phyloP scores from a whole-genome alignment of 30 jellyfish, hydroid and myxozoan species.

The Turritopsis dohrnii region DNA sequence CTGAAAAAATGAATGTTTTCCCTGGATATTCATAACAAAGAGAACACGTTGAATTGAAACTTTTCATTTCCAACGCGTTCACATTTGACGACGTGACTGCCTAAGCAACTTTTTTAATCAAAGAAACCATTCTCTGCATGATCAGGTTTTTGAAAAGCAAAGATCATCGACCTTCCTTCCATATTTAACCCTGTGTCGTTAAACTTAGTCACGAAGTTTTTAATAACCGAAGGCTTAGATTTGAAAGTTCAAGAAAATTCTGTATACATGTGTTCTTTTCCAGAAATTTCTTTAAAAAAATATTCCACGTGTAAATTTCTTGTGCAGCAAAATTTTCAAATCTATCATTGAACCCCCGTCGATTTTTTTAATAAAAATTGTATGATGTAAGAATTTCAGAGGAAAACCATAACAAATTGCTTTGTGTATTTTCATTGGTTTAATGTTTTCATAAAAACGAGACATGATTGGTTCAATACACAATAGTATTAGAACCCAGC shows the following conservation, averaged over 20 bases:
- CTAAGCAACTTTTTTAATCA: neutral
- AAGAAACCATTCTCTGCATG: neutral
- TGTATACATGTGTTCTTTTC: neutral
- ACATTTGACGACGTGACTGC: neutral
- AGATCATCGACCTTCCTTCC: neutral
- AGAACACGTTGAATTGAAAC: neutral
- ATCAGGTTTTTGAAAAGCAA: neutral
- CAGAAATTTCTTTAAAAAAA: neutral
- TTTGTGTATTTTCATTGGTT: neutral
- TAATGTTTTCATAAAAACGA: neutral
- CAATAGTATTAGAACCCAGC: conserved; percentile 39
- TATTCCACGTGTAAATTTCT: neutral
- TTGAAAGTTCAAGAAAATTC: neutral
- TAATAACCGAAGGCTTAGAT: too few relatives aligned
- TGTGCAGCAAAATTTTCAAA: neutral
- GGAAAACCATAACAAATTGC: conserved; percentile 11
- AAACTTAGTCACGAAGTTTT: neutral
- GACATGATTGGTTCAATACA: conserved; percentile 15
- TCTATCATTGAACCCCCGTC: neutral
- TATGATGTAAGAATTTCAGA: neutral
- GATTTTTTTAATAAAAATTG: neutral
- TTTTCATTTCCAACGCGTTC: neutral
- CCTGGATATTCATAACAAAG: neutral
- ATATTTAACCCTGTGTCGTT: neutral
- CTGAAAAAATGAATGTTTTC: neutral